Evolutionary conservation across 2,113 vertebrate genomes (phyloP).

Genomic region (sheep (Ovis aries)): DNA sequence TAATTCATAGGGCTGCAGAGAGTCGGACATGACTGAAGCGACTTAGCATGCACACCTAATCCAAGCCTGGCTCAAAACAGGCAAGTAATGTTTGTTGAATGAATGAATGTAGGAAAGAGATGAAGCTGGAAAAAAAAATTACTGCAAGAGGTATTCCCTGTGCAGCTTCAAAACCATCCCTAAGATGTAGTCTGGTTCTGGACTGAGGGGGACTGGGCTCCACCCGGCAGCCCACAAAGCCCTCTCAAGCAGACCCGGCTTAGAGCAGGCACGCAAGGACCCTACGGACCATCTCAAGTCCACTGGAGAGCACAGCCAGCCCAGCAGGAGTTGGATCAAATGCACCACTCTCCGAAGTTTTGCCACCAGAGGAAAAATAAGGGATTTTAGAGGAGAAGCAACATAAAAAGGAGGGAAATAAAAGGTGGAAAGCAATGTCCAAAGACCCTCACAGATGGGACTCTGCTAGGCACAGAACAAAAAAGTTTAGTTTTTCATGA

Average conservation of each 20-base stretch:
- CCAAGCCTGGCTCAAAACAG: neutral
- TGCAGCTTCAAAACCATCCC: neutral
- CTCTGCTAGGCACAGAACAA: neutral
- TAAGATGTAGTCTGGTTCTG: neutral
- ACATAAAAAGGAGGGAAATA: neutral
- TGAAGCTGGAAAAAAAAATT: neutral
- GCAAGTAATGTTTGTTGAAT: neutral
- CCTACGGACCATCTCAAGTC: neutral
- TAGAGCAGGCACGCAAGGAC: rapidly evolving
- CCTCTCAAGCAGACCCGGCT: neutral
- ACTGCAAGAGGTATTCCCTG: neutral
- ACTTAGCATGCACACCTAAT: neutral
- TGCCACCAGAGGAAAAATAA: neutral
- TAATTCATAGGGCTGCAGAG: neutral
- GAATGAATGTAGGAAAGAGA: neutral
- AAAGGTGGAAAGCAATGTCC: neutral
- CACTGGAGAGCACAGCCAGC: neutral
- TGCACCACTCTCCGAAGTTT: neutral
- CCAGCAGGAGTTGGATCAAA: neutral
- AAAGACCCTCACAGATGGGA: neutral
- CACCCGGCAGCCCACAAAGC: no score
- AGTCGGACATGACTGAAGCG: neutral
- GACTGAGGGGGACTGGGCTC: no score
- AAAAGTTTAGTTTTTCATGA: neutral
- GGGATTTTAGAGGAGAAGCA: neutral